Percentiles rank a stretch among this genome's conserved stretches.
phyloP scores from a whole-genome alignment of 1,140 invertebrate species.

The Amyelois transitella region DNA sequence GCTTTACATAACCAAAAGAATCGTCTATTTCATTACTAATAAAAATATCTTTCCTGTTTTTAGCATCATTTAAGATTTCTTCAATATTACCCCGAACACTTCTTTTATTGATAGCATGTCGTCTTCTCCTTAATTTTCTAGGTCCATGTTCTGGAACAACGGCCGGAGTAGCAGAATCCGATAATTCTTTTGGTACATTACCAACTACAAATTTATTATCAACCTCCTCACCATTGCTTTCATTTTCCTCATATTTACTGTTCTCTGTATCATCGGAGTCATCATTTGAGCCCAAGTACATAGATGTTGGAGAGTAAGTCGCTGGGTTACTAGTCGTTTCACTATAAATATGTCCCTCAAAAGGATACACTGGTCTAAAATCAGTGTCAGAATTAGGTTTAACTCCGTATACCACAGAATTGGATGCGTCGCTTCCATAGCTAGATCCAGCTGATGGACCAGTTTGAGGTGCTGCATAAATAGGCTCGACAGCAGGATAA shows the following conservation, averaged over 20 bases:
- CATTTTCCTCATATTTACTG: constrained; percentile 43
- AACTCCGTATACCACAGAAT: constrained; percentile 58
- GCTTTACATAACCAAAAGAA: constrained; percentile 26
- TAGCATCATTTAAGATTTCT: constrained; percentile 36
- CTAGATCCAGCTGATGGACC: constrained; percentile 40
- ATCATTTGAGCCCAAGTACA: constrained; percentile 67
- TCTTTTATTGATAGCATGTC: constrained; percentile 53
- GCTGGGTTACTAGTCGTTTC: constrained; percentile 58
- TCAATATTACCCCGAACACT: constrained; percentile 17
- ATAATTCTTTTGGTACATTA: constrained; percentile 72
- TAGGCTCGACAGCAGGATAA: constrained; percentile 65
- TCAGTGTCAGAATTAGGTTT: constrained; percentile 55
- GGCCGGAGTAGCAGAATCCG: constrained; percentile 72
- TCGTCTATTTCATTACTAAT: constrained; percentile 70
- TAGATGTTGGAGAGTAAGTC: constrained; percentile 59
- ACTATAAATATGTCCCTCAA: constrained; percentile 52
- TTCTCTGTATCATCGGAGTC: constrained; percentile 50
- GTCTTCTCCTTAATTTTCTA: constrained; percentile 60
- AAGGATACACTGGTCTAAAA: constrained; percentile 65
- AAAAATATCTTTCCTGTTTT: constrained; percentile 53
- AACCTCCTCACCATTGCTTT: constrained; percentile 25
- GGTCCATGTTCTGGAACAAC: constrained; percentile 77
- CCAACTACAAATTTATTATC: constrained; percentile 76
- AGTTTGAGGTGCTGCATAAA: constrained; percentile 57
- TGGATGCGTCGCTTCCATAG: constrained; percentile 51